Base-by-base conservation (phyloP, 2,888 invertebrate species). In the Ormyrus pomaceus region DNA sequence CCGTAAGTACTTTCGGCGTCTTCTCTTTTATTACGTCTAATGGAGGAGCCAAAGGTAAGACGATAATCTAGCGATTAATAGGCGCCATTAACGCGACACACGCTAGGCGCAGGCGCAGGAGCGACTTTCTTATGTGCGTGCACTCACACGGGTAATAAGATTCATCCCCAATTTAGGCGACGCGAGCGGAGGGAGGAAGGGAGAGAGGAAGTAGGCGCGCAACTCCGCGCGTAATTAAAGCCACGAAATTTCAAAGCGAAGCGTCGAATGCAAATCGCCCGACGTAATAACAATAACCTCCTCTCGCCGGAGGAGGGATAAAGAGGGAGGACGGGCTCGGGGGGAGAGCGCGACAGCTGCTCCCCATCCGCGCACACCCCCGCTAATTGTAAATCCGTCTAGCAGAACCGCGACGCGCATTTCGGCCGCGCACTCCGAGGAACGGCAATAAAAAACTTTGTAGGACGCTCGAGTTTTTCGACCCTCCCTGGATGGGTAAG, bases 41-140 rank as follows among this genome's bases (percentile, higher is more conserved):
- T 59, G 77, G 62, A 58, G 65, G 56, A 68, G 66, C 72, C 71
- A 59, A 65, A 74, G 79, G 74, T 82, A 82, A 82, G 79, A 79
- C 77, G 79, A 82, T 82, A 82, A 79, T 82, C 81, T 79, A 77
- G 73, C 79, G 77, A 82, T 79, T 82, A 82, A 82, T 82, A 77
- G 82, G 68, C 70, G 73, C 70, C 71, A 79, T 79, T 79, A 79
- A 61, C 79, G 65, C 69, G 34, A 34, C 34, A 51, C 59, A 58
- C 48, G 59, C 48, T 58, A 19, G 46, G 48, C 56, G 56, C 55
- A 51, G 34, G 65, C 66, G 65, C 65, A 48, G 45, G 61, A 11
- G 6, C 75, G 70, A 65, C 73, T 80, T 80, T 66, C 79, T 75
- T 79, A 66, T 62, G 73, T 50, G 19, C 55, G 64, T 61, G 59